Conservation (phyloP, 2,797 vertebrate genomes). For the Pteronotus mesoamericanus region DNA sequence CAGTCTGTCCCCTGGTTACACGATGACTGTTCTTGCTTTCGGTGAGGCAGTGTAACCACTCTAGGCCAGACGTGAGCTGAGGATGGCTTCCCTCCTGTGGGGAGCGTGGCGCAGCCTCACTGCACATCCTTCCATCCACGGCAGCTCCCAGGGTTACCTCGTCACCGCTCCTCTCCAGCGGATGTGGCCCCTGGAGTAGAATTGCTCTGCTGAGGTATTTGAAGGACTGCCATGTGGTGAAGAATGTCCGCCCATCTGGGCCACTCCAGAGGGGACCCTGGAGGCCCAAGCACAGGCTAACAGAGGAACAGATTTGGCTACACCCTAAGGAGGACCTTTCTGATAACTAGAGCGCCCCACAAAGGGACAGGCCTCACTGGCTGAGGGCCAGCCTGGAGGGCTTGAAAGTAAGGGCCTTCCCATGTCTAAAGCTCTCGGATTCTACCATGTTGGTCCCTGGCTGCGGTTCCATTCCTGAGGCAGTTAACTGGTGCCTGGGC, state of each 20-base stretch:
- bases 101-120: neutral
- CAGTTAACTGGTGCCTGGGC: neutral
- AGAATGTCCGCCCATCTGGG: neutral
- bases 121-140: neutral
- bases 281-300: neutral
- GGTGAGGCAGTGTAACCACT: neutral
- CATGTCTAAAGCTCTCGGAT: neutral
- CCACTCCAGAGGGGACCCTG: neutral
- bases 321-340: neutral
- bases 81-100: neutral
- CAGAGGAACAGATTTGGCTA: neutral
- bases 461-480: neutral
- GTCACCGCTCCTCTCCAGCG: neutral
- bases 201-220: neutral
- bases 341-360: neutral
- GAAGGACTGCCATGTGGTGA: neutral
- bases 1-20: rapidly evolving
- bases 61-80: neutral
- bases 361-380: neutral
- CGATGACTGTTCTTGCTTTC: neutral
- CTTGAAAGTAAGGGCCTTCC: neutral
- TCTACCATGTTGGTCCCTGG: neutral
- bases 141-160: neutral
- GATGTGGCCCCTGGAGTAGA: neutral
- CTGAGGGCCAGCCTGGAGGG: neutral